Evolutionary conservation across 2,797 vertebrate species (phyloP), one percentile per base, ranked within the genome.

Genomic region (Dermochelys coriacea): DNA sequence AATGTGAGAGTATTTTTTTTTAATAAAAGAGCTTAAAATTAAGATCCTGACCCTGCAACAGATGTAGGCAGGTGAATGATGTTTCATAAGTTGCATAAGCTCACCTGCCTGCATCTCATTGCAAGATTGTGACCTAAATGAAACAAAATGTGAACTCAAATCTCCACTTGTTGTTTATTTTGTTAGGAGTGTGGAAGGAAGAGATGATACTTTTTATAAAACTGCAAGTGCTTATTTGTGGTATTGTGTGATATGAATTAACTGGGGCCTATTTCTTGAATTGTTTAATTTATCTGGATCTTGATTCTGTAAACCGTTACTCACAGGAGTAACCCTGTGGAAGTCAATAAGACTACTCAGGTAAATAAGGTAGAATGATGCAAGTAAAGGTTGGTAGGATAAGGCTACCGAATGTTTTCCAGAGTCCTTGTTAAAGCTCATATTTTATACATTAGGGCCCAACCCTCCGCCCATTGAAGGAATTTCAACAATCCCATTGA

Each of bases 221-320:
- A 68, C 54, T 37, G 18, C 6, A 78, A 85, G 25, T 1, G 0
- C 5, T 89, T 85, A 54, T 2, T 5, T 15, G 1, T 2, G 6
- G 3, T 59, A 80, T 81, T 37, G 3, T 8, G 12, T 21, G 9
- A 29, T 37, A 57, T 68, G 85, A 85, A 87, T 3, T 57, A 34
- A 37, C 2, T 0, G 0, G 8, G n/a, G 3, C n/a, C 61, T 23
- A 51, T 77, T 89, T 55, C 15, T n/a, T 23, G 92, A 0, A 1
- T 16, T 83, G 85, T 23, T 41, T 71, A 71, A 37, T 71, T 71
- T 71, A 85, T 85, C 77, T 23, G n/a, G 27, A 19, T 7, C 21
- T 81, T 84, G 68, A 79, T 34, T n/a, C 12, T 37, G 29, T 80
- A 84, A 87, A 88, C 2, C 2, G 1, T 84, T 52, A 19, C 64